These are phyloP conservation scores for Heterohyrax brucei DNA, from an alignment of 2,797 vertebrate genomes.

Conservation along the genomic window DNA sequence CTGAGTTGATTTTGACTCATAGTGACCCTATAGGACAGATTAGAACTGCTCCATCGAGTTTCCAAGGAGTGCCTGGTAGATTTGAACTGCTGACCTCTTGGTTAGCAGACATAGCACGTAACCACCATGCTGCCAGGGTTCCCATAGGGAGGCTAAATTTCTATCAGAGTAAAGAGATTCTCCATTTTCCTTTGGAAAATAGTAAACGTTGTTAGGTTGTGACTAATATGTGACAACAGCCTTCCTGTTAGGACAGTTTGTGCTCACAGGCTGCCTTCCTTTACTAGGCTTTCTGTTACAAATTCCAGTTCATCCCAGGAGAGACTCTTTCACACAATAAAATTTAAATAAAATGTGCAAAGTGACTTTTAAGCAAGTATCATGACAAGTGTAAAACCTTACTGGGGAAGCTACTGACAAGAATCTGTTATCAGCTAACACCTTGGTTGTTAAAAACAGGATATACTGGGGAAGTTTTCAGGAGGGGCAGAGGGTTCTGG, in stretches of 20 bases:
- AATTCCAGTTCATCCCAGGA: conserved; percentile 20
- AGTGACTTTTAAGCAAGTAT: conserved; percentile 54
- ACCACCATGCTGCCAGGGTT: no score
- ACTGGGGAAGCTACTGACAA: not conserved
- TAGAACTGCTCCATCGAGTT: no score
- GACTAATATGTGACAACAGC: not conserved
- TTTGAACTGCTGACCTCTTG: no score
- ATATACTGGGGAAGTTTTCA: not conserved
- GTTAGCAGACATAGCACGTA: no score
- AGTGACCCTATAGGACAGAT: no score
- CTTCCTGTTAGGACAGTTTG: not conserved
- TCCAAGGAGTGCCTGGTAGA: no score
- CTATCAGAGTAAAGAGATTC: not conserved
- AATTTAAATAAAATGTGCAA: conserved; percentile 61
- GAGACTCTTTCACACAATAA: not conserved
- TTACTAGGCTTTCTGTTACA: not conserved
- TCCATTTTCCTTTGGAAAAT: not conserved
- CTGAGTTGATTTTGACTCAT: no score
- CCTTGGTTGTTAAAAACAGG: not conserved
- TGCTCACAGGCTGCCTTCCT: not conserved
- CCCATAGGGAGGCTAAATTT: not conserved
- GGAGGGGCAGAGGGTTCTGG: not conserved
- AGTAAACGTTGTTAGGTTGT: not conserved
- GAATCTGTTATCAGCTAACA: not conserved
- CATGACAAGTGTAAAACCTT: conserved; percentile 32